Evolutionary conservation across 2,113 vertebrate genomes (phyloP).

Genomic region (Tyto alba): DNA sequence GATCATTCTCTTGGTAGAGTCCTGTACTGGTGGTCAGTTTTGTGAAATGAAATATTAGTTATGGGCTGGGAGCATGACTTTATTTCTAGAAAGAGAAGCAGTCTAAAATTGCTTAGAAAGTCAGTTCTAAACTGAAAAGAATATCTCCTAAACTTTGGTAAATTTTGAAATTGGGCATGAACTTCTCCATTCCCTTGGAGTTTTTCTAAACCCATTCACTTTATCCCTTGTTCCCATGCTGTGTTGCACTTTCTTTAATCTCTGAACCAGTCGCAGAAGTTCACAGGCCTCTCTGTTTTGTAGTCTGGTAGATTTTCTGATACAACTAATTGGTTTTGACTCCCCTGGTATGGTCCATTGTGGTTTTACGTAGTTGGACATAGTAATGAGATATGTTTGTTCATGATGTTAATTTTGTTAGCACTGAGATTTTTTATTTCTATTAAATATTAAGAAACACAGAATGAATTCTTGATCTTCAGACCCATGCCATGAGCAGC

Average conservation of each 20-base stretch:
- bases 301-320: slow-evolving; percentile 34
- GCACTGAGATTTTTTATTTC: slow-evolving; percentile 19
- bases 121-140: neutral
- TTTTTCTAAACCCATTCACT: neutral
- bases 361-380: neutral
- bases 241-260: neutral
- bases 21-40: neutral
- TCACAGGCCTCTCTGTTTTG: neutral
- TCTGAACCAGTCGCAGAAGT: neutral
- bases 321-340: slow-evolving; percentile 1
- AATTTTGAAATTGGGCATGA: neutral
- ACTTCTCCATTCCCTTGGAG: neutral
- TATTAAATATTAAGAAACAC: slow-evolving; percentile 42
- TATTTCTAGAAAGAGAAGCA: neutral
- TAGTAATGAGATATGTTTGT: neutral
- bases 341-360: neutral
- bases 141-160: neutral
- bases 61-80: neutral
- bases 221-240: neutral
- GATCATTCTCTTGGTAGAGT: neutral
- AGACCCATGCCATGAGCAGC: neutral
- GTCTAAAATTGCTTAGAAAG: neutral
- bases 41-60: neutral
- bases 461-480: slow-evolving; percentile 29
- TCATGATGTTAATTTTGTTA: slow-evolving; percentile 18